Conservation (phyloP, 2,888 invertebrate species). For the Acronicta aceris region DNA sequence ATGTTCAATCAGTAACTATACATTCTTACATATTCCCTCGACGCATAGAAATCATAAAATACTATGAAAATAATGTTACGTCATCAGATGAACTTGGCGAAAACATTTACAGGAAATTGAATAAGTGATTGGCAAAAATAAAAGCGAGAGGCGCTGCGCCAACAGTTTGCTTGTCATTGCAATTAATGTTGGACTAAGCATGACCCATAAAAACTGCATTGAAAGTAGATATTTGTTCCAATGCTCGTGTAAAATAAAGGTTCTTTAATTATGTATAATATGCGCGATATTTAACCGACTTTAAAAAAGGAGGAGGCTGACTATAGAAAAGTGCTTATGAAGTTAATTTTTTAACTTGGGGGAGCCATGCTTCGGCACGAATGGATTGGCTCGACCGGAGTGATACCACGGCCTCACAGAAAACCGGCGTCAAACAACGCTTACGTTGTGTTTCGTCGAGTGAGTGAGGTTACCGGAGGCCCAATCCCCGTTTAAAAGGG, state of each 20-base stretch:
- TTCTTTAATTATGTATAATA: background rate
- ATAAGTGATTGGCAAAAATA: slow-evolving; percentile 43
- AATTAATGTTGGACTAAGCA: slow-evolving; percentile 25
- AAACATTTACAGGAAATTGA: slow-evolving; percentile 47
- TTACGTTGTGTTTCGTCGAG: too few species aligned
- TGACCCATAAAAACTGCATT: slow-evolving; percentile 25
- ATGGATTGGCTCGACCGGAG: too few species aligned
- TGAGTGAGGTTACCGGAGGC: too few species aligned
- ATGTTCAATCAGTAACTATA: background rate
- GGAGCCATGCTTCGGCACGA: too few species aligned
- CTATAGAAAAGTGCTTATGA: too few species aligned
- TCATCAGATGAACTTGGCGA: slow-evolving; percentile 19
- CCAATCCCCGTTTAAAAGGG: too few species aligned
- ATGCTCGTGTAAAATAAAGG: slow-evolving; percentile 3
- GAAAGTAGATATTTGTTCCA: background rate
- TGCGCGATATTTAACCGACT: too few species aligned
- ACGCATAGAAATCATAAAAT: background rate
- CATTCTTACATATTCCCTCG: slow-evolving; percentile 4
- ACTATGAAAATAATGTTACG: slow-evolving; percentile 17
- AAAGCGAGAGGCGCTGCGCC: slow-evolving; percentile 11
- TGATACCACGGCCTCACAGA: too few species aligned
- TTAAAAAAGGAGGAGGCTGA: too few species aligned
- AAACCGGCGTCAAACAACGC: too few species aligned
- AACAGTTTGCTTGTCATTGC: slow-evolving; percentile 20
- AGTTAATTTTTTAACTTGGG: too few species aligned